Evolutionary conservation across 1,140 invertebrate genomes (phyloP), one percentile per base, ranked within the genome.

Genomic region (Lethrus apterus): DNA sequence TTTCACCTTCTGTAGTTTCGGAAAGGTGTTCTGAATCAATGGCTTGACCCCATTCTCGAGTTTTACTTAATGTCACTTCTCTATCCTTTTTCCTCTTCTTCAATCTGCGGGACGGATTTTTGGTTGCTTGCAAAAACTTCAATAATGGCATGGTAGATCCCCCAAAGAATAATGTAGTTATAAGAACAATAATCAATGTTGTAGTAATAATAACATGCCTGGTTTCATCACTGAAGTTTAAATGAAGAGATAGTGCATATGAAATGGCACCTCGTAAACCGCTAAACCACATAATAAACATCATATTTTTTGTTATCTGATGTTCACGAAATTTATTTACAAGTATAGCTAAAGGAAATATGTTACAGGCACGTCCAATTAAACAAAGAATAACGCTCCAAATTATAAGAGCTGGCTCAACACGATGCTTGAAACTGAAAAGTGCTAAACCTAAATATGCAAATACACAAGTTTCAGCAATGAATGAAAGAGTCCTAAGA

Each of bases 231-330:
- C 87, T 89, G 63, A 98, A 87, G 56, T 97, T 89, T 48, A 98
- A 77, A 74, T 99, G 94, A 21, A 99, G 76, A 7, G 93, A 95
- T 0, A 99, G 70, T 3, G 95, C 95, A 71, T 99, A 99, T 0
- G 94, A 94, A 68, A 99, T 96, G 10, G 95, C 96, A 23, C 96
- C 96, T 31, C 95, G 76, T 48, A 98, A 71, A 79, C 87, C 87
- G 68, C 92, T 96, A 63, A 98, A 98, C 94, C 94, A 98, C 94
- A 98, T 98, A 33, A 99, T 96, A 60, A 98, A 96, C 81, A 96
- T 95, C 89, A 96, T 98, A 70, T 93, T 94, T 60, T 84, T 86
- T 0, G 93, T 97, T 34, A 99, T 98, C 69, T 94, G 93, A 70
- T 98, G 94, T 64, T 96, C 91, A 19, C 94, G 79, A 69, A 98